Evolutionary conservation across 2,888 invertebrate species (phyloP), one percentile per base, ranked within the genome.

Genomic region (Plagodis pulveraria): DNA sequence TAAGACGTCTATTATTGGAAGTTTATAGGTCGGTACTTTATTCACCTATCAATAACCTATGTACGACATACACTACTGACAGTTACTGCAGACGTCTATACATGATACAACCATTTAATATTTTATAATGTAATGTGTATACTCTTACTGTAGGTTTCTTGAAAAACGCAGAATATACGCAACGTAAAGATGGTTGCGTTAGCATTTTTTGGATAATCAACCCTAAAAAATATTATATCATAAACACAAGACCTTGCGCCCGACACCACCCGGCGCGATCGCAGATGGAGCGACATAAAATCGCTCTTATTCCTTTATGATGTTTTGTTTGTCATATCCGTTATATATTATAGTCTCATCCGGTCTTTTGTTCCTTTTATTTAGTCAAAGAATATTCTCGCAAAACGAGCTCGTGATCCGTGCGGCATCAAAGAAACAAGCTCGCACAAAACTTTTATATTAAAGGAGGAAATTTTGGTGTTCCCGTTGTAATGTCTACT

Each of bases 371-470:
- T 34, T 22, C 43, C 55, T 34, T 50, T 55, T 46, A 47, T 55
- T 59, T 43, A 51, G 50, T 59, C 50, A 42, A 58, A 54, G 47
- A 35, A 54, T 50, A 46, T 43, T 53, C 9, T 11, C 12, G 34
- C 32, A 35, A 44, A 43, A 43, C 54, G 47, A 50, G 46, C n/a
- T 42, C 50, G 53, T 46, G 45, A 54, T 54, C 50, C 43, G 35
- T 36, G 10, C 8, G 48, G 12, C 42, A 45, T 53, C 52, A 45
- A 53, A 53, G 42, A 58, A 53, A 58, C 42, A 46, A 50, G 42
- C 50, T 34, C 38, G 10, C 40, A 46, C 40, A 10, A 41, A 59
- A 59, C 50, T 59, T 59, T 59, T 34, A 55, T 55, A 55, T 51
- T 59, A 55, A 51, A 55, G 22, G 43, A 47, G 34, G 43, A 59